Percentiles rank a stretch among this genome's conserved stretches.
Conservation (phyloP, 2,888 invertebrate genomes). For the Trissolcus japonicus region DNA sequence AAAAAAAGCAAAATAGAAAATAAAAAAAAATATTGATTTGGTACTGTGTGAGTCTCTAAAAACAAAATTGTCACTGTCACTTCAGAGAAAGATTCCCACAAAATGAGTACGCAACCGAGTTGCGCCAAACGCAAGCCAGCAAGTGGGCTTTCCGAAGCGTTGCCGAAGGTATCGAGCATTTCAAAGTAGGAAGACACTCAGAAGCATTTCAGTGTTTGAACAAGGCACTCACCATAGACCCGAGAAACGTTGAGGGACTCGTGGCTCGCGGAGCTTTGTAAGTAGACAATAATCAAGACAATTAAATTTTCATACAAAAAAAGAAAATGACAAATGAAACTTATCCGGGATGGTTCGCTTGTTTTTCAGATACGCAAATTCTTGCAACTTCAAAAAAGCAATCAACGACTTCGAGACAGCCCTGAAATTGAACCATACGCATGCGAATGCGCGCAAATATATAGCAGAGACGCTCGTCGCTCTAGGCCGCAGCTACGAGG, state of each 20-base stretch:
- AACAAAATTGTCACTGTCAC: slow-evolving; percentile 40
- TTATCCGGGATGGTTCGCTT: background rate
- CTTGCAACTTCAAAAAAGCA: slow-evolving; percentile 94
- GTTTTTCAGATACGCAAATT: slow-evolving; percentile 85
- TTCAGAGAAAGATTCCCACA: slow-evolving; percentile 85
- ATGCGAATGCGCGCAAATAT: slow-evolving; percentile 95
- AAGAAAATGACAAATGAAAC: background rate
- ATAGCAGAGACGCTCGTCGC: slow-evolving; percentile 95
- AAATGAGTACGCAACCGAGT: slow-evolving; percentile 88
- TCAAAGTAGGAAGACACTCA: slow-evolving; percentile 93
- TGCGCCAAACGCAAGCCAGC: slow-evolving; percentile 92
- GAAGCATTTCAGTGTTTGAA: slow-evolving; percentile 97
- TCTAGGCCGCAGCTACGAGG: slow-evolving; percentile 90
- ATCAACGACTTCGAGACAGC: slow-evolving; percentile 96
- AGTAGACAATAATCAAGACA: slow-evolving; percentile 63
- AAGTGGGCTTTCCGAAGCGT: slow-evolving; percentile 95
- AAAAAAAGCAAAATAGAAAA: slow-evolving; percentile 6
- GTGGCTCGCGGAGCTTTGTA: slow-evolving; percentile 93
- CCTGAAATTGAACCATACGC: slow-evolving; percentile 89
- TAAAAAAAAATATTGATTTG: slow-evolving; percentile 18
- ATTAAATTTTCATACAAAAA: background rate
- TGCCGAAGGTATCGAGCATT: slow-evolving; percentile 96
- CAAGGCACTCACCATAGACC: slow-evolving; percentile 94
- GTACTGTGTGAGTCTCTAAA: slow-evolving; percentile 15
- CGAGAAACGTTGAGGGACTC: slow-evolving; percentile 92